Conservation (phyloP, 2,797 vertebrate genomes). For the Rhyacichthys aspro region DNA sequence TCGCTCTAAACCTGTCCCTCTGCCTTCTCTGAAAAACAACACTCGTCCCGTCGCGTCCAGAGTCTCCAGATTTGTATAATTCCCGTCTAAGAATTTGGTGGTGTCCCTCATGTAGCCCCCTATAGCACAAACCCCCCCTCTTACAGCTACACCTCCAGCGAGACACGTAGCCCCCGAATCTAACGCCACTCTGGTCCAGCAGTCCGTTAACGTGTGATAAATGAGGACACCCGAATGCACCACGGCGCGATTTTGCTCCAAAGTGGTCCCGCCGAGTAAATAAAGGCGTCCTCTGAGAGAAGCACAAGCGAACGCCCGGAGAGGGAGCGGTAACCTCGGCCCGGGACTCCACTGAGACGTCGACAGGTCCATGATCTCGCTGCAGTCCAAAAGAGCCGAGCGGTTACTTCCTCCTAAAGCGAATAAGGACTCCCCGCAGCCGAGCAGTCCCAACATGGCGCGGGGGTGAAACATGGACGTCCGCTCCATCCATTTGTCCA, state of each 20-base stretch:
- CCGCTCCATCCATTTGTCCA: conserved; percentile 80
- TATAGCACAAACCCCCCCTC: conserved; percentile 83
- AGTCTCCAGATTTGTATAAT: conserved; percentile 81
- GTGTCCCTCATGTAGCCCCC: conserved; percentile 85
- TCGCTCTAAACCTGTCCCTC: conserved; percentile 74
- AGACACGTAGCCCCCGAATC: conserved; percentile 82
- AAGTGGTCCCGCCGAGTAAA: conserved; percentile 83
- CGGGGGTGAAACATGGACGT: conserved; percentile 79
- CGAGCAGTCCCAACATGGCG: conserved; percentile 83
- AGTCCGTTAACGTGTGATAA: conserved; percentile 79
- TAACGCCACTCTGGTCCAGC: conserved; percentile 81
- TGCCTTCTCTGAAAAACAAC: conserved; percentile 82
- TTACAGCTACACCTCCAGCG: conserved; percentile 83
- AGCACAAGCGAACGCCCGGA: conserved; percentile 82
- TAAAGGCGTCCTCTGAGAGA: conserved; percentile 79
- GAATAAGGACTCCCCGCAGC: conserved; percentile 79
- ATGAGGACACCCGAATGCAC: conserved; percentile 85
- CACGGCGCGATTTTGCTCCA: conserved; percentile 79
- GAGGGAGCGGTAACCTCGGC: conserved; percentile 75
- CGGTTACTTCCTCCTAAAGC: conserved; percentile 84
- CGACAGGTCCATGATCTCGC: conserved; percentile 78
- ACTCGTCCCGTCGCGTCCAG: conserved; percentile 83
- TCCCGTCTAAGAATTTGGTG: conserved; percentile 81
- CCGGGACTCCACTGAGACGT: conserved; percentile 71
- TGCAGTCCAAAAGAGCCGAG: conserved; percentile 79